Base-by-base conservation (phyloP, 2,888 invertebrate genomes). In the Apamea crenata region DNA sequence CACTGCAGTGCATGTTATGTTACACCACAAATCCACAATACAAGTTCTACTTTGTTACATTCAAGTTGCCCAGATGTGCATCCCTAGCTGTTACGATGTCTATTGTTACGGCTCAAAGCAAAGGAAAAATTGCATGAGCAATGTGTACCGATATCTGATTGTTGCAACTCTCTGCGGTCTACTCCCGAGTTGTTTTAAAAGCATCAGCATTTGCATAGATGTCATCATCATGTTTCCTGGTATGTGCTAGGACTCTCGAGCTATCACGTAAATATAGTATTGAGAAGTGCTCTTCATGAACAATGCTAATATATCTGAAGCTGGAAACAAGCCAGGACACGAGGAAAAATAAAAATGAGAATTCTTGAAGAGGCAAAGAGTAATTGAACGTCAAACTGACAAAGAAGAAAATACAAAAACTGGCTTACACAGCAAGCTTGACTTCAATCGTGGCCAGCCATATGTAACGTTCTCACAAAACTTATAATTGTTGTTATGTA, bases 401-500 rank as follows among this genome's bases (percentile, higher is more conserved):
- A 70, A 56, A 67, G 29, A 85, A 81, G 47, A 75, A 56, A 61
- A 61, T 32, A 71, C 67, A 86, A 84, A 65, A 74, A 87, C 61
- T 81, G 71, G 81, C 76, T 77, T 76, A 80, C 76, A 80, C 87
- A 84, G 44, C 44, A 40, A 74, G 59, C 65, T 47, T 40, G 44
- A 69, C 44, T 50, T 69, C 53, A 69, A 50, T 63, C 75, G 84
- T 87, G 80, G 73, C 47, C 84, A 84, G 84, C 84, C 84, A 88
- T 67, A 87, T 87, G 86, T 86, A 85, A 85, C 86, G 78, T 87
- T 85, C 85, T 85, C 76, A 86, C 81, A 80, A 81, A 83, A 83
- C 83, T 80, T 80, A 82, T 87, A 88, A 87, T 90, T 81, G 81
- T 84, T 76, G 83, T 91, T 91, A 91, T 89, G 88, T 87, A 89